Evolutionary conservation across 2,113 vertebrate species (phyloP).

Genomic region (Leptodactylus fuscus): DNA sequence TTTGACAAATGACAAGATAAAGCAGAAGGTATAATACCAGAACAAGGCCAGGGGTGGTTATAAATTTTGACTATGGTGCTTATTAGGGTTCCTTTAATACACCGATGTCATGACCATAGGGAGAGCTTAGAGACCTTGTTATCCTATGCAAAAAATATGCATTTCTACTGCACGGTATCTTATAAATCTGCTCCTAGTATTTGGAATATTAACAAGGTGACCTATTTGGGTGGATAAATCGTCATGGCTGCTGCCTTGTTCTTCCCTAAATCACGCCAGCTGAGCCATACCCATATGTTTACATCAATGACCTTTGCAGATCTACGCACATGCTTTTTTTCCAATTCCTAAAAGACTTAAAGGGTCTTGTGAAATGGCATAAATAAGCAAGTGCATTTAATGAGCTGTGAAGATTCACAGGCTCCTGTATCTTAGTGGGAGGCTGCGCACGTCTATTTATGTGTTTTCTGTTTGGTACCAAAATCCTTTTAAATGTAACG

Average conservation of each 20-base stretch:
- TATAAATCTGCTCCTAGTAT: not conserved
- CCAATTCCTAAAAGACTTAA: slow-evolving; percentile 13
- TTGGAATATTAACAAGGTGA: slow-evolving; percentile 20
- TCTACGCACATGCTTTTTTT: slow-evolving; percentile 18
- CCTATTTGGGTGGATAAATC: slow-evolving; percentile 39
- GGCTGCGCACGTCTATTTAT: not conserved
- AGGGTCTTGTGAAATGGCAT: slow-evolving; percentile 51
- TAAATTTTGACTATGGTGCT: slow-evolving; percentile 12
- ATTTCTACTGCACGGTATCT: not conserved
- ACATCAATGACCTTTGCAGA: slow-evolving; percentile 11
- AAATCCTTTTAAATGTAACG: not conserved
- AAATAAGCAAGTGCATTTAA: slow-evolving; percentile 59
- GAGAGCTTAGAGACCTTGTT: slow-evolving; percentile 53
- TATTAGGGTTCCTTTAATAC: slow-evolving; percentile 43
- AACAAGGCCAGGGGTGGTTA: not conserved
- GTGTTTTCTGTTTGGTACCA: slow-evolving; percentile 8
- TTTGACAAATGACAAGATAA: slow-evolving; percentile 22
- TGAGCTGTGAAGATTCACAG: slow-evolving; percentile 51
- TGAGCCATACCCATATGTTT: slow-evolving; percentile 52
- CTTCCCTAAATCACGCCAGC: not conserved
- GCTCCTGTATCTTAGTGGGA: not conserved
- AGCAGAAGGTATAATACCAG: slow-evolving; percentile 5
- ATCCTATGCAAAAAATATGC: slow-evolving; percentile 35
- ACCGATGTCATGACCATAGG: slow-evolving; percentile 25
- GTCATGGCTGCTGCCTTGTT: not conserved